Percentiles rank a stretch among this genome's conserved stretches.
Evolutionary conservation across 2,797 vertebrate species (phyloP).

Genomic region (Threskiornis aethiopicus): DNA sequence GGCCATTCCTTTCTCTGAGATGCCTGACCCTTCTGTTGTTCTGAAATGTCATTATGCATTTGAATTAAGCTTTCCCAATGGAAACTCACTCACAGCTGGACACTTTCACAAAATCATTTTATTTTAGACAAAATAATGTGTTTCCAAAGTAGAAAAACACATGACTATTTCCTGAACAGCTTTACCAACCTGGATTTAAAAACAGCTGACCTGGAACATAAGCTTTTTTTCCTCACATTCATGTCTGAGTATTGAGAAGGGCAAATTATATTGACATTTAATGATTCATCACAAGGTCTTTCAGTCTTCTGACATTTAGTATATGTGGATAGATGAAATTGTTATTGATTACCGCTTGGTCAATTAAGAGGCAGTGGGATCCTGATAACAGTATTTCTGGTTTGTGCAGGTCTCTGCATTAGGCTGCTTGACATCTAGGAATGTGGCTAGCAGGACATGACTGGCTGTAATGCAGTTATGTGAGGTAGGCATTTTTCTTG

Average conservation of each 20-base stretch:
- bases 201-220: background rate
- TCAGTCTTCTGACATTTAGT: background rate
- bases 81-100: background rate
- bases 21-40: background rate
- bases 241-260: background rate
- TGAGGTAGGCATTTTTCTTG: background rate
- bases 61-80: background rate
- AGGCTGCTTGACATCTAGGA: background rate
- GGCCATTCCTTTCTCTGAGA: background rate
- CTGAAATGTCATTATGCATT: background rate
- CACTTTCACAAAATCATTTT: background rate
- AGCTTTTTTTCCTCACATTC: background rate
- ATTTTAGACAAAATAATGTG: background rate
- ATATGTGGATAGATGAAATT: background rate
- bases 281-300: background rate
- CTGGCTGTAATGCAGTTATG: background rate
- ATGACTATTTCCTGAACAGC: background rate
- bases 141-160: background rate
- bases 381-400: background rate
- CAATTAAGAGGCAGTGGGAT: background rate
- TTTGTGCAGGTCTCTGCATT: background rate
- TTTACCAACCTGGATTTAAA: background rate
- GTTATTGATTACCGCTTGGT: background rate
- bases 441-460: background rate
- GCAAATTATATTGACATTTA: background rate